Base-by-base conservation (phyloP, 2,797 vertebrate species). In the Arrhamphus sclerolepis region DNA sequence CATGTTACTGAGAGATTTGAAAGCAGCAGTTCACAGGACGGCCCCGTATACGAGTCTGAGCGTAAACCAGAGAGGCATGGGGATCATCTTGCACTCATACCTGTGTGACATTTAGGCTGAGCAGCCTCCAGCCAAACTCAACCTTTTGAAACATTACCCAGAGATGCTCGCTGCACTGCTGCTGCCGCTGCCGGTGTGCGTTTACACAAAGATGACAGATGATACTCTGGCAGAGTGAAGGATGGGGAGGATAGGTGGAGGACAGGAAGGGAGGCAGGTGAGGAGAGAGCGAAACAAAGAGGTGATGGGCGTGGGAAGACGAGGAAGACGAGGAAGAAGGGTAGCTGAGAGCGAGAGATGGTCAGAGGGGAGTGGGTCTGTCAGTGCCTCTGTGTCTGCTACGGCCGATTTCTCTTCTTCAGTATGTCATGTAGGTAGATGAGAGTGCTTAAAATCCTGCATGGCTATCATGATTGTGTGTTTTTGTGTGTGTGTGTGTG, bases 311-410 rank as follows among this genome's bases (percentile, higher is more conserved):
- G 83, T 22, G 86, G 43, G 57, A 47, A 4, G 53, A 54, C 47
- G 0, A 66, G 5, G 49, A 64, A 57, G 66, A 65, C 49, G 56
- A 68, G 70, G 78, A 31, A 63, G n/a, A 65, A 83, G 78, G 56
- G 64, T 29, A 87, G 74, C 79, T 71, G 58, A 63, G 80, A 68
- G 83, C 77, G 40, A 91, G 85, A 85, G 81, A 97, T 97, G 96
- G 91, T 97, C 87, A 94, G 94, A 93, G 90, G 94, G 87, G 95
- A 96, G 89, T 97, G 95, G 95, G 80, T 96, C 77, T 96, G 94
- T 90, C 96, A 95, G 87, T 99, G 97, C 90, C 93, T 96, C 90
- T 98, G 97, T 89, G 78, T 97, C 89, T 99, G 96, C 92, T 94
- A 93, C 89, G 90, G 92, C 88, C 95, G 95, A 69, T 83, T 95